Conservation (phyloP, 2,113 vertebrate species). For the Saimiri boliviensis region DNA sequence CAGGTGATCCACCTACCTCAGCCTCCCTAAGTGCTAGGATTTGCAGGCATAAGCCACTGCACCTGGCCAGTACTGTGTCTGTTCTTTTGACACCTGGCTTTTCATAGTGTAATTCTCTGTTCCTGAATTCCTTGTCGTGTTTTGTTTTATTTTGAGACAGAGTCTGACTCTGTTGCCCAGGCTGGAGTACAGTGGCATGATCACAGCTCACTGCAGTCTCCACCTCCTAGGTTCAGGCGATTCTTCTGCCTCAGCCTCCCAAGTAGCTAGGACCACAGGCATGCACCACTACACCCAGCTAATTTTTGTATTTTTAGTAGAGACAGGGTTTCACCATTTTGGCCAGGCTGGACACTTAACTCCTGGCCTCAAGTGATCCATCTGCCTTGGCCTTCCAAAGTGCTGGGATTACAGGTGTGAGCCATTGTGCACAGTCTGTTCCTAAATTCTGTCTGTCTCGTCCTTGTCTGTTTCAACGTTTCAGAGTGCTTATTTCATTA, state of each 20-base stretch:
- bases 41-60: no score
- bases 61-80: not conserved
- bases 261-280: not conserved
- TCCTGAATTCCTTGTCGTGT: not conserved
- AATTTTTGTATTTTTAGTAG: not conserved
- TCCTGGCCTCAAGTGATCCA: not conserved
- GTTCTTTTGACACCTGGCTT: not conserved
- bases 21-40: no score
- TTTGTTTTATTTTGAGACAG: not conserved
- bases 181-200: not conserved
- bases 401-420: not conserved
- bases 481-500: not conserved
- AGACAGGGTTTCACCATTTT: not conserved
- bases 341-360: not conserved
- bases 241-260: not conserved
- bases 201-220: not conserved
- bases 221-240: not conserved
- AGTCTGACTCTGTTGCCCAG: not conserved
- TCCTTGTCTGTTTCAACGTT: not conserved
- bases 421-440: not conserved
- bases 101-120: not conserved
- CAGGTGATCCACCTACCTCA: no score
- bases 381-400: not conserved
- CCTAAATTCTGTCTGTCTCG: not conserved
- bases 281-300: not conserved